Base-by-base conservation (phyloP, 2,888 invertebrate species). In the Corbicula japonica region DNA sequence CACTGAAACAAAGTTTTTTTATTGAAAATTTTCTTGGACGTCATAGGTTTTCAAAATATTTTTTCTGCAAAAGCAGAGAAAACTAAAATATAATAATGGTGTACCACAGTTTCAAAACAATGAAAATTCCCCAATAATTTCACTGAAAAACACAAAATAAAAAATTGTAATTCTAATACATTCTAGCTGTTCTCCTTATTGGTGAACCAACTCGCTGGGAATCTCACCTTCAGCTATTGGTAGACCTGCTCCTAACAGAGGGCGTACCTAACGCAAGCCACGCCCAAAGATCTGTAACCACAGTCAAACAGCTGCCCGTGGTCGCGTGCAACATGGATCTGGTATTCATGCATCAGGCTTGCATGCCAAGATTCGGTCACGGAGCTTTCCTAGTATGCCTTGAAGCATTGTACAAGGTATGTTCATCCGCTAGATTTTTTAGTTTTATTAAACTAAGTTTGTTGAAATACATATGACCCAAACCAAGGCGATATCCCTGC, bases 261-360 rank as follows among this genome's bases (percentile, higher is more conserved):
- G 93, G 93, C 12, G 88, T 91, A 66, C 93, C 93, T n/a, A 87
- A 82, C n/a, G 38, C 69, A 30, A 76, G 69, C 10, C 70, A 85
- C 30, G 86, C 89, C 41, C 86, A 88, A 6, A 80, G 83, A 15
- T 90, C 89, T 12, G 84, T 86, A 4, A 66, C 79, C 46, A 52
- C 70, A 21, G 76, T 89, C 71, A 80, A 83, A 15, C 93, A 93
- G 75, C 80, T 93, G 15, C 93, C 93, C 21, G 85, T 93, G 48
- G 91, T 93, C 38, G 93, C 93, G 34, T 93, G 93, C 85, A 93
- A 93, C 82, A 92, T 93, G 91, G 93, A 93, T 79, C 89, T 93
- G 3, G 92, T 92, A 60, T 94, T 93, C 84, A 93, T 93, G 92
- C 92, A 92, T 34, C 88, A 92, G 69, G 93, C 93, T 5, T 90